A percentile compares a stretch with the other conserved stretches of the same genome.
Evolutionary conservation across 2,113 vertebrate genomes (phyloP).

Genomic region (Cervus canadensis): DNA sequence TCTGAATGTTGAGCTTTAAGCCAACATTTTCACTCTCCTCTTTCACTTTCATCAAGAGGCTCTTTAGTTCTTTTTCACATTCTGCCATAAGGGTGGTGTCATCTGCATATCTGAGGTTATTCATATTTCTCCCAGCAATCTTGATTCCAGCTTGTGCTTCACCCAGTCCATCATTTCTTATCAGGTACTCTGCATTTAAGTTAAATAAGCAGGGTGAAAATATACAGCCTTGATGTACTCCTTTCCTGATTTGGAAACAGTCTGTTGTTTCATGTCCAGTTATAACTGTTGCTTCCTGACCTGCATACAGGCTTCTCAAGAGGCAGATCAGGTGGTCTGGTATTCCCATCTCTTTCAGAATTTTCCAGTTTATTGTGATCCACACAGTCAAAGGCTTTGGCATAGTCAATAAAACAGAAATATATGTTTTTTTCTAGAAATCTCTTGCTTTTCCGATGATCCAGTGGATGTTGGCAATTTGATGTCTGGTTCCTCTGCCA

Average conservation of each 20-base stretch:
- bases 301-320: neutral
- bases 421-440: neutral
- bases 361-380: neutral
- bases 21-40: neutral
- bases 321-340: neutral
- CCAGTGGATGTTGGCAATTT: accelerated
- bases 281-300: neutral
- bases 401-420: neutral
- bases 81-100: neutral
- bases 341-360: neutral
- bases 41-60: neutral
- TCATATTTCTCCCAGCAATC: accelerated
- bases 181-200: neutral
- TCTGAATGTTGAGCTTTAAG: neutral
- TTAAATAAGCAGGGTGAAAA: neutral
- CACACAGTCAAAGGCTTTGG: neutral
- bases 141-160: neutral
- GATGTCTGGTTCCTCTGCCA: neutral
- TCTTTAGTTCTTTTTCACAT: neutral
- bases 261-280: neutral
- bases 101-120: neutral
- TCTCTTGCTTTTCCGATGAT: neutral
- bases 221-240: neutral
- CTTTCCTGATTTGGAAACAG: neutral
- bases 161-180: accelerated